Percentiles rank a stretch among this genome's conserved stretches.
Conservation (phyloP, 2,797 vertebrate species). For the Choloepus didactylus region DNA sequence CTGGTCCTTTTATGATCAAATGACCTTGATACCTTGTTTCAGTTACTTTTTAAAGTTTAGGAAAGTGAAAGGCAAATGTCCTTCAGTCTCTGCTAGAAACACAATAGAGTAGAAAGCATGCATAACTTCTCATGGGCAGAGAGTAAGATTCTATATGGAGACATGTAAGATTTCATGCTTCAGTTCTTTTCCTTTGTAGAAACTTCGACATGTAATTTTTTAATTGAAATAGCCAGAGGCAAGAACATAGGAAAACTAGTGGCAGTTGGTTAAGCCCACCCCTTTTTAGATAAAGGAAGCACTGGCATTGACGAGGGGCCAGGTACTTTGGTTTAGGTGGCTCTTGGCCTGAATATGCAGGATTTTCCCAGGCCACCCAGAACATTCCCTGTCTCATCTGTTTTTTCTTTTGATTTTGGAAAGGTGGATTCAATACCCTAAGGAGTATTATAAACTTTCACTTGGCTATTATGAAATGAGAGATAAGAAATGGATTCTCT, state of each 20-base stretch:
- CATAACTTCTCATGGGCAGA: neutral
- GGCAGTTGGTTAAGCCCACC: neutral
- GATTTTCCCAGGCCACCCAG: neutral
- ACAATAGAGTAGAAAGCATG: neutral
- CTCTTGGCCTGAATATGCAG: neutral
- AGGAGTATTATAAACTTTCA: neutral
- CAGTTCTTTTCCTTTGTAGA: neutral
- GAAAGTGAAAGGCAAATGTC: neutral
- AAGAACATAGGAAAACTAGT: neutral
- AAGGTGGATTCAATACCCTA: neutral
- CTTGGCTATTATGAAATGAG: neutral
- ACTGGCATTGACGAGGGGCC: neutral
- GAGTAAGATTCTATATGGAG: neutral
- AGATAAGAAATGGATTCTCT: neutral
- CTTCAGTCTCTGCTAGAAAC: neutral
- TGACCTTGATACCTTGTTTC: neutral
- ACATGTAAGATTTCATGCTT: neutral
- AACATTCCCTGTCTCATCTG: neutral
- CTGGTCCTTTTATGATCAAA: neutral
- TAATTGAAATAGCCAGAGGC: neutral
- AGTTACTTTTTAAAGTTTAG: neutral
- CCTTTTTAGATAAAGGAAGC: neutral
- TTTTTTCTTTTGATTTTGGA: neutral
- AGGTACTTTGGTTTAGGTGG: neutral
- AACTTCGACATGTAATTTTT: neutral